A percentile compares a stretch with the other conserved stretches of the same genome.
These are phyloP conservation scores for Sphaerodactylus townsendi DNA, from an alignment of 2,113 vertebrate genomes.

Conservation along the genomic window DNA sequence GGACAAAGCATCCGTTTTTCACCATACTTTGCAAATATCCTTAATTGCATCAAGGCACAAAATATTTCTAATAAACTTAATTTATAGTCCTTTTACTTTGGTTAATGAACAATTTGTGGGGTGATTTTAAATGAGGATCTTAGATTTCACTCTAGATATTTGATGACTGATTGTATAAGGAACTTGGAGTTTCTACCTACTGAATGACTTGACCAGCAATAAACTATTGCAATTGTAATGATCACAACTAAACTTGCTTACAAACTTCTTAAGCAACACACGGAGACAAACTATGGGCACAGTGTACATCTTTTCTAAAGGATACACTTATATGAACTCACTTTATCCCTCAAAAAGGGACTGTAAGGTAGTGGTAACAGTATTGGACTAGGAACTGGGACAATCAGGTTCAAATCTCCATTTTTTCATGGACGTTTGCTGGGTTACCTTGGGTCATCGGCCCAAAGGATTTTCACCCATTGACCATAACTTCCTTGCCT, in stretches of 20 bases:
- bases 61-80: slow-evolving; percentile 25
- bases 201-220: not conserved
- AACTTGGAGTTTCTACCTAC: not conserved
- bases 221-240: not conserved
- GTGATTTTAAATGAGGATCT: slow-evolving; percentile 2
- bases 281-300: not conserved
- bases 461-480: too few relatives aligned
- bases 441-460: too few relatives aligned
- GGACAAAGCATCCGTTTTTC: slow-evolving; percentile 39
- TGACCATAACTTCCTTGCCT: too few relatives aligned
- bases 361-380: too few relatives aligned
- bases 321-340: not conserved
- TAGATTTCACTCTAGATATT: not conserved
- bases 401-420: too few relatives aligned
- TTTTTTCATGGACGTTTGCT: too few relatives aligned
- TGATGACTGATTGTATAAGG: not conserved
- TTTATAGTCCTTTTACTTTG: not conserved
- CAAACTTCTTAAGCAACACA: not conserved
- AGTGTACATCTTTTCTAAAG: not conserved
- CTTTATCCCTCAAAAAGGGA: not conserved
- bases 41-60: slow-evolving; percentile 32
- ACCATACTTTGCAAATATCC: slow-evolving; percentile 29
- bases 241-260: not conserved
- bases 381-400: too few relatives aligned
- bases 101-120: slow-evolving; percentile 45